phyloP scores from a whole-genome alignment of 2,113 vertebrate genomes.

The Pandion haliaetus region DNA sequence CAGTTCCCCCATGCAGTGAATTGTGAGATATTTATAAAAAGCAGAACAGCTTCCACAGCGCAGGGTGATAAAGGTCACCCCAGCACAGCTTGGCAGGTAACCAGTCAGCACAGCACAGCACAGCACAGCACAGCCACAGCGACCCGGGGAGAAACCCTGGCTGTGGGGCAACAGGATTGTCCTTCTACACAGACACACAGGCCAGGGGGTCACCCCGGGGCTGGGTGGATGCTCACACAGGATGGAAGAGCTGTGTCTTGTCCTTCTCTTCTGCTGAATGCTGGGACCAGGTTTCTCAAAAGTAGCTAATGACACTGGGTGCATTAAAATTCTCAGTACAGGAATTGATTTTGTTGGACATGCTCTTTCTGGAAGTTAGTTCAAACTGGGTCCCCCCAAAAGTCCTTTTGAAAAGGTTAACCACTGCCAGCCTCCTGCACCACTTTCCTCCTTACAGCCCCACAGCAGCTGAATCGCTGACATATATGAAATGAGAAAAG shows the following conservation, averaged over 20 bases:
- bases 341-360: neutral
- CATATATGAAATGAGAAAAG: neutral
- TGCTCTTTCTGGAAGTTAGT: neutral
- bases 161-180: accelerated
- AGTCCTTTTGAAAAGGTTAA: neutral
- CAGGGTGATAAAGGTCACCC: neutral
- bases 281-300: neutral
- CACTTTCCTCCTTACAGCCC: neutral
- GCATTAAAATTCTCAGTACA: neutral
- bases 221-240: neutral
- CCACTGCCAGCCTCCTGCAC: neutral
- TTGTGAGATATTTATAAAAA: conserved; percentile 29
- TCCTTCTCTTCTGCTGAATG: neutral
- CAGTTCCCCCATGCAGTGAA: neutral
- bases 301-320: neutral
- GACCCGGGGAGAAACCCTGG: accelerated
- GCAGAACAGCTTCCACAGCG: neutral
- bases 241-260: neutral
- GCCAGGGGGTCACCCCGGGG: accelerated
- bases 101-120: neutral
- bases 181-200: neutral
- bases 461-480: neutral
- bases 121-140: accelerated
- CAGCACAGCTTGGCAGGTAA: neutral
- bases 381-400: neutral